Evolutionary conservation across 2,888 invertebrate species (phyloP).

Genomic region (Leptothorax acervorum): DNA sequence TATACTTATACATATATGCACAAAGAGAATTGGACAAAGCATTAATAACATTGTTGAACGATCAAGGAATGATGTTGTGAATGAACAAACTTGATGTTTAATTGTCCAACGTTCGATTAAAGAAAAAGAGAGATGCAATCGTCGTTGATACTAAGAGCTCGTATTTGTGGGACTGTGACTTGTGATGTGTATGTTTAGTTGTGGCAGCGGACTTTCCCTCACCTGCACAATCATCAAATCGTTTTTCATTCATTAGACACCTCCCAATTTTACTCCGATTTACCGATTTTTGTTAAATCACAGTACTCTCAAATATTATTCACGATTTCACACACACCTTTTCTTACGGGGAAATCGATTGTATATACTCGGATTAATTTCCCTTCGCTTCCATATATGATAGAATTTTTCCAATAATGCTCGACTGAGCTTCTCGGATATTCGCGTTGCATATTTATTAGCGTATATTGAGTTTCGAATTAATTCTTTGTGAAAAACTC

Average conservation of each 20-base stretch:
- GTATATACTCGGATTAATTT: background rate
- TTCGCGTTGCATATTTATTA: slow-evolving; percentile 1
- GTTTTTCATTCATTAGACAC: slow-evolving; percentile 20
- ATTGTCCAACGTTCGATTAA: slow-evolving; percentile 26
- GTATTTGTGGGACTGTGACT: slow-evolving; percentile 65
- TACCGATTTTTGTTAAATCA: background rate
- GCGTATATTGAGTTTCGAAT: background rate
- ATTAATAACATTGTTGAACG: slow-evolving; percentile 24
- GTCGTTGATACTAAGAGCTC: slow-evolving; percentile 42
- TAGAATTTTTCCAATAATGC: background rate
- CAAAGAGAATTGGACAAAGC: background rate
- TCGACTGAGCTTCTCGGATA: background rate
- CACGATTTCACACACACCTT: background rate
- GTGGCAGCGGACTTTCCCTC: slow-evolving; percentile 52
- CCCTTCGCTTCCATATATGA: background rate
- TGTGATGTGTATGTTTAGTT: slow-evolving; percentile 68
- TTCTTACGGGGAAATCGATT: background rate
- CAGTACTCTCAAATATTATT: background rate
- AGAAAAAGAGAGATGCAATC: slow-evolving; percentile 9
- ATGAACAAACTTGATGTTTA: slow-evolving; percentile 37
- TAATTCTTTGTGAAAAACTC: background rate
- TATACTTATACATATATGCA: slow-evolving; percentile 29
- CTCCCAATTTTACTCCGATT: slow-evolving; percentile 4
- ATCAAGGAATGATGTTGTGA: slow-evolving; percentile 33
- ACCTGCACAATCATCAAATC: slow-evolving; percentile 26